Evolutionary conservation across 2,113 vertebrate species (phyloP), one percentile per base, ranked within the genome.

Genomic region (Pseudopodoces humilis): DNA sequence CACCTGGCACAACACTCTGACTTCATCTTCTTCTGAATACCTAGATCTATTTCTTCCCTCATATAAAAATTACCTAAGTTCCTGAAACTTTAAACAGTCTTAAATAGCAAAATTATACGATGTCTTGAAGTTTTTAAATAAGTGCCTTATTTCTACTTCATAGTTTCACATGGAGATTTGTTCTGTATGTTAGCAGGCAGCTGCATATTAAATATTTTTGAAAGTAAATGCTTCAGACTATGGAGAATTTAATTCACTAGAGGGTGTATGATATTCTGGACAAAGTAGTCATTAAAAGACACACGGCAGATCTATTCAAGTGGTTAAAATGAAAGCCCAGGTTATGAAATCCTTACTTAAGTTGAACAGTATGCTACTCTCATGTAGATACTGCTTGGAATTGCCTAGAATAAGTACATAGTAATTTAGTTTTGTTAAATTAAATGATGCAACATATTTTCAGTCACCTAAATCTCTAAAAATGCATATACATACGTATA

Each of bases 1-100:
- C 92, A 97, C 95, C 96, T 97, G 93, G 90, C 96, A 96, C 87
- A 94, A 77, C 53, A 93, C 63, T 91, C 79, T 86, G 70, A 95
- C 91, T 96, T 94, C 78, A 96, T 85, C 67, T 76, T 92, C 78
- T 88, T 87, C 74, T 81, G 70, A 97, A 96, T 71, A 94, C 49
- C 76, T 92, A 90, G 92, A 97, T 95, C 58, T 65, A 55, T 94
- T 86, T 91, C 71, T 95, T 89, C 58, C 65, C 65, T 85, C 35
- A 0, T 91, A 77, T 37, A 92, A 94, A 97, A 78, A 44, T 74
- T 93, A 95, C 81, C 88, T 82, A 90, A 93, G 71, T 94, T 80
- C 68, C 72, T 79, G 91, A 80, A 79, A 64, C 69, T 91, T 77
- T 90, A 82, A 90, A 55, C 31, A 72, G 72, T 87, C 85, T 83